Conservation (phyloP, 1,140 invertebrate genomes). For the Leptonema lineaticorne region DNA sequence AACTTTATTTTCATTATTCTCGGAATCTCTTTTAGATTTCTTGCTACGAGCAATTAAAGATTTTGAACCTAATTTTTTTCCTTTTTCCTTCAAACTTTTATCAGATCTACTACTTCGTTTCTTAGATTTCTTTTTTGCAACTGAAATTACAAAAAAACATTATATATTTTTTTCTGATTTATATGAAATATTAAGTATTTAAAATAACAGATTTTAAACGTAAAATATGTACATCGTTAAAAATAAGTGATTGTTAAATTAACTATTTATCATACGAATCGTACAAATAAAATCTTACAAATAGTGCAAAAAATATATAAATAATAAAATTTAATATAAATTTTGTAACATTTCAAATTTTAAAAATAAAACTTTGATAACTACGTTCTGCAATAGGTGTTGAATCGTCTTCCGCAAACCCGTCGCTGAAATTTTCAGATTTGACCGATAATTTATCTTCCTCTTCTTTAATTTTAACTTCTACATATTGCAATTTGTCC, state of each 20-base stretch:
- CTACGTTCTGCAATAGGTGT: conserved; percentile 19
- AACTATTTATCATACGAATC: too few relatives aligned
- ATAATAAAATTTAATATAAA: background rate
- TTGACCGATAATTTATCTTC: conserved; percentile 12
- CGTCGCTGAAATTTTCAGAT: conserved; percentile 14
- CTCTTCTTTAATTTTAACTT: background rate
- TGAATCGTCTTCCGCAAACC: background rate
- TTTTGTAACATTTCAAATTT: too few relatives aligned
- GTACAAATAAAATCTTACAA: too few relatives aligned
- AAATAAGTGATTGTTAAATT: too few relatives aligned
- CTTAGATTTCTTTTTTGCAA: conserved; percentile 12
- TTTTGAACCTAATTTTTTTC: conserved; percentile 14
- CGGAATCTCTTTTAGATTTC: too few relatives aligned
- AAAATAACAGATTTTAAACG: too few relatives aligned
- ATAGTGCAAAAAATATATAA: too few relatives aligned
- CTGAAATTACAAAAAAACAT: conserved; percentile 16
- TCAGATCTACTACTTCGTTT: too few relatives aligned
- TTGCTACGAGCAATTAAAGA: too few relatives aligned
- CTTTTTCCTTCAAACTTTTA: background rate
- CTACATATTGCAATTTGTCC: background rate
- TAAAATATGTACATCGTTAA: too few relatives aligned
- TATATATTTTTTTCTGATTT: too few relatives aligned
- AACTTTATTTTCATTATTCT: background rate
- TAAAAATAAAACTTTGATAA: background rate
- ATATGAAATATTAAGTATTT: too few relatives aligned